Percentiles rank a stretch among this genome's conserved stretches.
These are phyloP conservation scores for Horisme vitalbata DNA, from an alignment of 2,888 invertebrate genomes.

Conservation along the genomic window DNA sequence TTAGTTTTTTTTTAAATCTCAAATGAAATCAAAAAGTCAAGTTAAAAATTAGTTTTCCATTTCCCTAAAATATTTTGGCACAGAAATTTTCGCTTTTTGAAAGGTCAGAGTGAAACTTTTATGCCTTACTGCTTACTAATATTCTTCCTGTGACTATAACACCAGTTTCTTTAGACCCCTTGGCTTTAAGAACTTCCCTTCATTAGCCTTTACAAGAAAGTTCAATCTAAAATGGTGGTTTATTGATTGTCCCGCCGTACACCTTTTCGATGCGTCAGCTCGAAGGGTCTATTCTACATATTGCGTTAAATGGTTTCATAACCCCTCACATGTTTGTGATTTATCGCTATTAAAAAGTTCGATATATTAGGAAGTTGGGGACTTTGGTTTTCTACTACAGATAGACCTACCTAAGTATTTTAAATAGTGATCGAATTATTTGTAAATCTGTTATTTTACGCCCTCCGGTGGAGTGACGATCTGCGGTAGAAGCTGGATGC, in stretches of 20 bases:
- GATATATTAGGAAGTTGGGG: conserved; percentile 15
- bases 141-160: conserved; percentile 26
- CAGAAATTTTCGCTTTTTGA: too few relatives aligned
- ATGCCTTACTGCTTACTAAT: background rate
- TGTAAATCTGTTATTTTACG: too few relatives aligned
- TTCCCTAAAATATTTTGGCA: too few relatives aligned
- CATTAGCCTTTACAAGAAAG: conserved; percentile 45
- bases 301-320: conserved; percentile 65
- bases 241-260: conserved; percentile 75
- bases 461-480: too few relatives aligned
- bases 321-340: conserved; percentile 52
- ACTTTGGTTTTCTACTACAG: background rate
- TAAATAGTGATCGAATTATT: too few relatives aligned
- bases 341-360: conserved; percentile 45
- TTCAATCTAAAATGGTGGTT: conserved; percentile 54
- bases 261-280: conserved; percentile 75
- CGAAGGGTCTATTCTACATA: conserved; percentile 65
- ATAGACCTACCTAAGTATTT: too few relatives aligned
- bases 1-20: too few relatives aligned
- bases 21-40: too few relatives aligned
- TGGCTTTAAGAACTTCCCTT: conserved; percentile 39
- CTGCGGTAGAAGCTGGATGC: too few relatives aligned
- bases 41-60: too few relatives aligned
- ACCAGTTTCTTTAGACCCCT: conserved; percentile 54
- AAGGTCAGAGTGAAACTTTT: conserved; percentile 1